phyloP scores from a whole-genome alignment of 2,888 invertebrate genomes.

The Synergus gifuensis region DNA sequence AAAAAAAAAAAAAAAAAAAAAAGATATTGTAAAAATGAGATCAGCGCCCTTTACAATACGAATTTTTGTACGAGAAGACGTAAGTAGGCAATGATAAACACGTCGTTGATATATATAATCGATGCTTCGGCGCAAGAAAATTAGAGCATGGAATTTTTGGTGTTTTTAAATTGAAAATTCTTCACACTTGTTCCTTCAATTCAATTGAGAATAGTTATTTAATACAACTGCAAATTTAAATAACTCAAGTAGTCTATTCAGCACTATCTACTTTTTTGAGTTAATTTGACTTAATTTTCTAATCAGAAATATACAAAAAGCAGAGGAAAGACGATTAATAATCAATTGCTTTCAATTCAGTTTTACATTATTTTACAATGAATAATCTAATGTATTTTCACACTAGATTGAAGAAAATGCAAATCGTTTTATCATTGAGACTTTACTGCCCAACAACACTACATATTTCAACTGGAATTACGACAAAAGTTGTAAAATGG shows the following conservation, averaged over 20 bases:
- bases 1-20: conserved; percentile 5
- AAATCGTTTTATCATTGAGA: neutral
- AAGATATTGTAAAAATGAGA: conserved; percentile 12
- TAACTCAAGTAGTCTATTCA: neutral
- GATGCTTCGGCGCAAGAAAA: conserved; percentile 12
- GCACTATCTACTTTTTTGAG: neutral
- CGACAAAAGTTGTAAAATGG: neutral
- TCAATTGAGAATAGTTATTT: neutral
- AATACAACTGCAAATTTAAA: neutral
- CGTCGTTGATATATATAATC: neutral
- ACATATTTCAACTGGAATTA: neutral
- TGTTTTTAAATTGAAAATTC: neutral
- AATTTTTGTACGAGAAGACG: neutral
- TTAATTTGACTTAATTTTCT: neutral
- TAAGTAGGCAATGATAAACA: conserved; percentile 25
- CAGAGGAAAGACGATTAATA: neutral
- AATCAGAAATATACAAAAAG: neutral
- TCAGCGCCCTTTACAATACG: conserved; percentile 17
- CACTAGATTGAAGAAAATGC: neutral
- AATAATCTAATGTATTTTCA: neutral
- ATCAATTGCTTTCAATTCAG: neutral
- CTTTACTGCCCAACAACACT: neutral
- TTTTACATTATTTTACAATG: neutral
- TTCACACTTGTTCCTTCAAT: neutral
- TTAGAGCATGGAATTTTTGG: neutral